Percentiles rank a stretch among this genome's conserved stretches.
Conservation (phyloP, 2,888 invertebrate species). For the Lacanobia wlatinum region DNA sequence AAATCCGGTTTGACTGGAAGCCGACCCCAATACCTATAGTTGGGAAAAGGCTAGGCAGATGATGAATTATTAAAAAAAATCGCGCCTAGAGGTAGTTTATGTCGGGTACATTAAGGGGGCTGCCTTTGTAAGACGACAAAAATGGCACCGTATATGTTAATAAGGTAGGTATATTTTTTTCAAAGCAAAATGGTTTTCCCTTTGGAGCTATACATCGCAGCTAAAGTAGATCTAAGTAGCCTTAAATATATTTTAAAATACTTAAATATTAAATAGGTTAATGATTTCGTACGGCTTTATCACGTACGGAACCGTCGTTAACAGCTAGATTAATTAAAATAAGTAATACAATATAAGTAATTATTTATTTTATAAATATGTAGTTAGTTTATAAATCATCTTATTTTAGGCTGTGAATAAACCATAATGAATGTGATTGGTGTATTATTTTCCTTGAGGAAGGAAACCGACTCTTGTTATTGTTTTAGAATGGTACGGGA, state of each 20-base stretch:
- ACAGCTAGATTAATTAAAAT: not conserved
- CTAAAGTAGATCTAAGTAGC: not conserved
- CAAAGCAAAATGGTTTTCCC: not conserved
- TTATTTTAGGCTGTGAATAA: slow-evolving; percentile 69
- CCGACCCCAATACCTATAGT: too few species aligned
- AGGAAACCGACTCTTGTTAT: slow-evolving; percentile 18
- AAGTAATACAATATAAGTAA: not conserved
- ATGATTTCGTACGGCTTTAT: not conserved
- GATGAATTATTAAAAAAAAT: too few species aligned
- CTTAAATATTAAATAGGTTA: not conserved
- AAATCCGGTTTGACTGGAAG: too few species aligned
- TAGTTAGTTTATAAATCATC: slow-evolving; percentile 24
- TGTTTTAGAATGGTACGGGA: not conserved
- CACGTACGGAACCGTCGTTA: not conserved
- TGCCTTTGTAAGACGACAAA: too few species aligned
- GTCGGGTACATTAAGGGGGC: too few species aligned
- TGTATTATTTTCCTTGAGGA: slow-evolving; percentile 60
- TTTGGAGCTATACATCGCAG: slow-evolving; percentile 7
- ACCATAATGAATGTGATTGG: slow-evolving; percentile 44
- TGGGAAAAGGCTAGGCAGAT: too few species aligned
- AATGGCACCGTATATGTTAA: not conserved
- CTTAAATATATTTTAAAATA: not conserved
- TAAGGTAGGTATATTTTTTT: not conserved
- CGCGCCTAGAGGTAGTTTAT: too few species aligned
- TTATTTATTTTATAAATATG: slow-evolving; percentile 46